Percentiles rank a stretch among this genome's conserved stretches.
phyloP scores from a whole-genome alignment of 1,140 invertebrate genomes.

The Drosophila kurseongensis region DNA sequence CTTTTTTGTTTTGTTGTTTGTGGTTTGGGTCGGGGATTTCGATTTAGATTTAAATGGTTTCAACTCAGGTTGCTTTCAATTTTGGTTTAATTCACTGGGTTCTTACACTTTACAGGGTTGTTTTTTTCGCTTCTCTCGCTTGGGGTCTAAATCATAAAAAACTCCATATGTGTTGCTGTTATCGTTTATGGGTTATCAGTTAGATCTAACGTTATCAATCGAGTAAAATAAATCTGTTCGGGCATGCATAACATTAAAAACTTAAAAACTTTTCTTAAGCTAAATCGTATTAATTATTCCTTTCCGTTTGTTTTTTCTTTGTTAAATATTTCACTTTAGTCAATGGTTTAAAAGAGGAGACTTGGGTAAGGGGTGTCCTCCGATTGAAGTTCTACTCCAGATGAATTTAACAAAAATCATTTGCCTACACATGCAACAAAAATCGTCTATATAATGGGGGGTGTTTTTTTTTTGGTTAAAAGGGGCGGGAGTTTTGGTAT shows the following conservation, averaged over 20 bases:
- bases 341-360: slow-evolving; percentile 62
- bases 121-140: slow-evolving; percentile 28
- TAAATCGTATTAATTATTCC: slow-evolving; percentile 5
- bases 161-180: slow-evolving; percentile 6
- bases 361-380: slow-evolving; percentile 3
- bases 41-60: slow-evolving; percentile 23
- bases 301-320: slow-evolving; percentile 32
- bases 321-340: slow-evolving; percentile 47
- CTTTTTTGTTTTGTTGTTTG: slow-evolving; percentile 19
- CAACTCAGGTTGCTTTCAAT: slow-evolving; percentile 32
- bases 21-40: not conserved
- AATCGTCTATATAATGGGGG: slow-evolving; percentile 49
- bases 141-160: slow-evolving; percentile 56
- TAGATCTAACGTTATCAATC: slow-evolving; percentile 26
- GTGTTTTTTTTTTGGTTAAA: slow-evolving; percentile 4
- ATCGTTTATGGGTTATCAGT: not conserved
- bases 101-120: slow-evolving; percentile 34
- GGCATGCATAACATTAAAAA: slow-evolving; percentile 36
- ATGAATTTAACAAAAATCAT: slow-evolving; percentile 38
- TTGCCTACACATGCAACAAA: slow-evolving; percentile 59
- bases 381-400: slow-evolving; percentile 2
- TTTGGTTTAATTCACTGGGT: slow-evolving; percentile 64
- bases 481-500: slow-evolving; percentile 33
- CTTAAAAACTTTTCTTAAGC: slow-evolving; percentile 28
- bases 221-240: slow-evolving; percentile 30